Evolutionary conservation across 2,888 invertebrate genomes (phyloP), one percentile per base, ranked within the genome.

Genomic region (Eupsilia transversa): DNA sequence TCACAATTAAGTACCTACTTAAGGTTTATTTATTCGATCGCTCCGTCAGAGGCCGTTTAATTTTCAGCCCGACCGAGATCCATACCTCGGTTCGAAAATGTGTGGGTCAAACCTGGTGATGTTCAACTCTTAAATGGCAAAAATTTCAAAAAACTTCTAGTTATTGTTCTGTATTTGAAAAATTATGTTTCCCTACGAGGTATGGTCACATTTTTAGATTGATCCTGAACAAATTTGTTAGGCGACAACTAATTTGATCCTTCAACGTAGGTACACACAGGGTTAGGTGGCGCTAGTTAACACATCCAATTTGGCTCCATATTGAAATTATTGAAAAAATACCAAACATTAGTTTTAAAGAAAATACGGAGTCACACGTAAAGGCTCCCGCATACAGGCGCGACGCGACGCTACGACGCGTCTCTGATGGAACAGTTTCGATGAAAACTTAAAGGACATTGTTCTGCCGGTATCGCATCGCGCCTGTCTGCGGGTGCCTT

Each of bases 151-250:
- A 12, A 41, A 20, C 17, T 4, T 12, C 4, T 17, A 23, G 5
- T 2, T 20, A 5, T 10, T 64, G 30, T 43, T 20, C 30, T 63
- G 12, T 7, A 7, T n/a, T 20, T 4, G 4, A 41, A 68, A 27
- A 63, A 30, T 20, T 9, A 3, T 10, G 20, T 41, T 12, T 63
- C 20, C 20, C 12, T 52, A 52, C 4, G 52, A 12, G 27, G 27
- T 14, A 20, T n/a, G n/a, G 33, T 35, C 33, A 43, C 0, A 0
- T 33, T 23, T 71, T 23, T 56, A 43, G 1, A 35, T 35, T 17
- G 27, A 27, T n/a, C 35, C 73, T 57, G 12, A 38, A 20, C 20
- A 69, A 43, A n/a, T 68, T 41, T n/a, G 38, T 20, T 17, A 71
- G 0, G n/a, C 38, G 27, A 41, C n/a, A 54, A 41, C 17, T 52